Evolutionary conservation across 2,797 vertebrate genomes (phyloP), one percentile per base, ranked within the genome.

Genomic region (Chelon auratus): DNA sequence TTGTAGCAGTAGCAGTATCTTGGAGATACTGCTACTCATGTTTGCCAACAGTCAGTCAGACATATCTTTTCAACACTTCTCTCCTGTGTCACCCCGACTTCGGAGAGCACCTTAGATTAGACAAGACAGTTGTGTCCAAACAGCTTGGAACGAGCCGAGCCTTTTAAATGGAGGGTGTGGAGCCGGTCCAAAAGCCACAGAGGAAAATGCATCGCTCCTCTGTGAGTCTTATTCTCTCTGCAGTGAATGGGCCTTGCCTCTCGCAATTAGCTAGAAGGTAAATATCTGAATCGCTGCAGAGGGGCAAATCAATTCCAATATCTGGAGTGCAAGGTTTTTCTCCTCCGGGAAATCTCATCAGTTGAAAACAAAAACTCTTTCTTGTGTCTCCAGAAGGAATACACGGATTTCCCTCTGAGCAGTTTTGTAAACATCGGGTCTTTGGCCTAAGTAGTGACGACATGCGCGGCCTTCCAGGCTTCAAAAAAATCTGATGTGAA

Each of bases 271-370:
- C 84, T 80, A 61, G 81, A 80, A 90, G 84, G 88, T 91, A 90
- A 91, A 92, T 90, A 89, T 88, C 87, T 90, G 78, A 70, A 86
- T 83, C 2, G 37, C 87, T 72, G 77, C 72, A 77, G 79, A 88
- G 80, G 77, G 90, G 72, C 48, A 65, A 91, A 93, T 92, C 92
- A 91, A 94, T 93, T 89, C 85, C 87, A 92, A 90, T 92, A 87
- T 91, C 61, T 84, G 72, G 65, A 91, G 87, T 85, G 88, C 76
- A 87, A 82, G 79, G 84, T 80, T 80, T 80, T 85, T 83, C 73
- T 81, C 85, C 86, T 79, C 55, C 0, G 82, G 87, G 86, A 89
- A 90, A 89, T 91, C 87, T 78, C 83, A 92, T 90, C 87, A 82
- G 66, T 73, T 76, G 63, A 78, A 91, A 82, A 81, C 48, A 68